phyloP scores from a whole-genome alignment of 2,113 vertebrate species.

The Campylomormyrus numenius region DNA sequence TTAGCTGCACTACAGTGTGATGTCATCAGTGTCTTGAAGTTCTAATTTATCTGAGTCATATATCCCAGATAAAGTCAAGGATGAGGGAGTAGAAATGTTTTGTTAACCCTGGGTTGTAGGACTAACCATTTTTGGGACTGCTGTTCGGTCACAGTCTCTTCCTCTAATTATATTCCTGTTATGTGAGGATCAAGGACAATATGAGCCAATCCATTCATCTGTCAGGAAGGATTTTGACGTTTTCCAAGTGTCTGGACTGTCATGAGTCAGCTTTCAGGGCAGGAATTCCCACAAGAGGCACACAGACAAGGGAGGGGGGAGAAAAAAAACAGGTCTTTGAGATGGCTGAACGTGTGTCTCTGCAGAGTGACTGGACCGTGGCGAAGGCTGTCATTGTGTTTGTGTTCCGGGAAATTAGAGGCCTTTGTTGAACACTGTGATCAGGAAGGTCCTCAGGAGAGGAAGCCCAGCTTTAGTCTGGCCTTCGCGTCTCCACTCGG shows the following conservation, averaged over 20 bases:
- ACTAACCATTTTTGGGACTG: neutral
- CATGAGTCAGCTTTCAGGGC: neutral
- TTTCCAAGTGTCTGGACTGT: neutral
- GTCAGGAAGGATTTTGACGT: neutral
- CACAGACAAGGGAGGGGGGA: neutral
- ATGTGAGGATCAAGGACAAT: neutral
- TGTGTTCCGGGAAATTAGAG: slow-evolving; percentile 11
- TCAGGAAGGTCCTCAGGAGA: slow-evolving; percentile 5
- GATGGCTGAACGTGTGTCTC: neutral
- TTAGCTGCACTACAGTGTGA: neutral
- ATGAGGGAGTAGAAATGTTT: neutral
- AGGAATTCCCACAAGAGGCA: neutral
- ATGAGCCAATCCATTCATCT: neutral
- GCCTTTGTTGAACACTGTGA: slow-evolving; percentile 14
- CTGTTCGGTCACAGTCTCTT: neutral
- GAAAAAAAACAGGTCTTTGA: neutral
- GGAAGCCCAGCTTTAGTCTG: neutral
- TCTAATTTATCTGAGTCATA: neutral
- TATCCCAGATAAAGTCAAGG: neutral
- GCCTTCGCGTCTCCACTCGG: neutral
- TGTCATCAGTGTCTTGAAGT: neutral
- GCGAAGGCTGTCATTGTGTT: slow-evolving; percentile 1
- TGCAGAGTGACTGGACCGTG: neutral
- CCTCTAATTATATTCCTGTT: neutral
- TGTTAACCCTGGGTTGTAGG: neutral